phyloP scores from a whole-genome alignment of 1,140 invertebrate genomes.

The Rhopalosiphum maidis region DNA sequence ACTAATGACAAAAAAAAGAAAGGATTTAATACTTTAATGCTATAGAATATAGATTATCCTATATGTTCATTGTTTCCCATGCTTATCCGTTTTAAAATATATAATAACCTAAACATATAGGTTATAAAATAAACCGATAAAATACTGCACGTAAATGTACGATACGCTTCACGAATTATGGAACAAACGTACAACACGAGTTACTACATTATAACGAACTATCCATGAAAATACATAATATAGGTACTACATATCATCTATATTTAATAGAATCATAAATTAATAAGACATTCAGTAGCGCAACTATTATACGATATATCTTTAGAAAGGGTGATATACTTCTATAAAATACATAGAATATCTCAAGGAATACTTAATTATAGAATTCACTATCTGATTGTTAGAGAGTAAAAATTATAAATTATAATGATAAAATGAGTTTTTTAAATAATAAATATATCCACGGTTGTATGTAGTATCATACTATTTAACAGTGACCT shows the following conservation, averaged over 20 bases:
- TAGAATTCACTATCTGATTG: not conserved
- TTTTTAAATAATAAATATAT: not conserved
- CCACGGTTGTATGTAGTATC: not conserved
- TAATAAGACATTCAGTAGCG: not conserved
- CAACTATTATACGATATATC: not conserved
- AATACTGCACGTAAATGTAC: not conserved
- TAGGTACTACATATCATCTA: not conserved
- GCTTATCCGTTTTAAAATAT: not conserved
- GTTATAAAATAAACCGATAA: not conserved
- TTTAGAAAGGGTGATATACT: not conserved
- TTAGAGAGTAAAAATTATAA: not conserved
- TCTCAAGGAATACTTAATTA: not conserved
- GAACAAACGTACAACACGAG: not conserved
- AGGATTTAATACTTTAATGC: not conserved
- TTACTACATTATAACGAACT: not conserved
- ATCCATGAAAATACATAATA: not conserved
- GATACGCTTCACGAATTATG: conserved; percentile 14
- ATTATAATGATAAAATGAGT: not conserved
- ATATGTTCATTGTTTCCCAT: not conserved
- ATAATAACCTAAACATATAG: not conserved
- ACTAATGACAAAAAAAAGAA: not conserved
- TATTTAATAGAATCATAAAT: not conserved
- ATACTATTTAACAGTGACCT: not conserved
- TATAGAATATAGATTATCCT: not conserved
- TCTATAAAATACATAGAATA: not conserved